These are phyloP conservation scores for Thalassarche chlororhynchos DNA, from an alignment of 2,113 vertebrate genomes.

Conservation along the genomic window DNA sequence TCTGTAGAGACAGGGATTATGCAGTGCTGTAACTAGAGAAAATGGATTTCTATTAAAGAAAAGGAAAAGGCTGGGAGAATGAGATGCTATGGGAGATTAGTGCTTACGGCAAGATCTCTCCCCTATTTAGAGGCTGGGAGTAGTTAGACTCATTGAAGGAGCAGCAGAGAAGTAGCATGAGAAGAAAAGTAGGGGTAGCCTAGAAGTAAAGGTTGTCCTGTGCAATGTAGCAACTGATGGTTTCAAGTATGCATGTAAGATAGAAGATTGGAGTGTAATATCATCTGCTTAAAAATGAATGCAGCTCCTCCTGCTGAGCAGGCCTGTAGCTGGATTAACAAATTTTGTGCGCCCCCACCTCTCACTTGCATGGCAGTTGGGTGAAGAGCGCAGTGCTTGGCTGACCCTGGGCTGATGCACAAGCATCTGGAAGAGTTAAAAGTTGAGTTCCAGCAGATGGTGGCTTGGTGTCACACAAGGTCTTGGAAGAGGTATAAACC, in stretches of 20 bases:
- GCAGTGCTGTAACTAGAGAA: background rate
- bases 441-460: background rate
- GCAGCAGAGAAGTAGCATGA: background rate
- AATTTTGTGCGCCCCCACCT: background rate
- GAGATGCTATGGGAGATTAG: background rate
- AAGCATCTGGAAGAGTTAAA: background rate
- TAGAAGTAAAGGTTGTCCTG: background rate
- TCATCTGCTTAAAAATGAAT: background rate
- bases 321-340: background rate
- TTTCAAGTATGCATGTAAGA: background rate
- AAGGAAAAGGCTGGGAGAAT: background rate
- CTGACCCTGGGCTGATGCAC: background rate
- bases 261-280: background rate
- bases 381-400: accelerated
- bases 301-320: background rate
- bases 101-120: background rate
- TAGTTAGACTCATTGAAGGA: background rate
- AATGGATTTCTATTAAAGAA: background rate
- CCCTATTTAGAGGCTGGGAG: background rate
- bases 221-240: background rate
- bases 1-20: background rate
- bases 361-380: accelerated
- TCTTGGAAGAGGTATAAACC: background rate
- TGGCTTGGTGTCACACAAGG: background rate
- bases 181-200: background rate